Base-by-base conservation (phyloP, 2,113 vertebrate species). In the Thalassarche chlororhynchos region DNA sequence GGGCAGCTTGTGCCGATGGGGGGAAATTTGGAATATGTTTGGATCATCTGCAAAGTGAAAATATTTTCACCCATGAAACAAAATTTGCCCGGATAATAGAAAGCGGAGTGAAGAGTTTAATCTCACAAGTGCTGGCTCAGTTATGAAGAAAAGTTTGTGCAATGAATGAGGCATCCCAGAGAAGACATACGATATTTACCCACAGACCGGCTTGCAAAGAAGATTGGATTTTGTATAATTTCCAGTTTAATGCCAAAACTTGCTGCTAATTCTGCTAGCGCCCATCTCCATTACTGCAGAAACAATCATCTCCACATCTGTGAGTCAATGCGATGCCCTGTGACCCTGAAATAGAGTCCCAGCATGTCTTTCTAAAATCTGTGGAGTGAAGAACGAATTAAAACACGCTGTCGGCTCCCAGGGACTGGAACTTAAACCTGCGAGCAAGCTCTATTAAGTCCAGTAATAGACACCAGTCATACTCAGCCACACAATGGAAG, bases 391-490 rank as follows among this genome's bases (percentile, higher is more conserved):
- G 71, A 97, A 91, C 72, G 84, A 89, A 91, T 93, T 78, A 72
- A 93, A 96, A 72, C 85, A 94, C 34, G 49, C 81, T 80, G 82
- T 36, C 8, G 38, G 84, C 70, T 97, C 90, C 66, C 34, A 3
- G 79, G 82, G 74, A 81, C 74, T 77, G 66, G 61, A 93, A 85
- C 90, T 94, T 96, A 94, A 94, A 96, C 94, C 94, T 91, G 91
- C 0, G 1, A 90, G 95, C 66, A 93, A 96, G 96, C 87, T 97
- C 96, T 96, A 92, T 97, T 95, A 97, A 96, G 96, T 91, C 94
- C 71, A 60, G 80, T 70, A 93, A 94, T 83, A 92, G 96, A 93
- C 87, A 84, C 84, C 65, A 65, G 87, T 83, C 80, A 28, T 84
- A 76, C 79, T 88, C 81, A 96, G 81, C 81, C 71, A 81, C 87